Evolutionary conservation across 1,140 invertebrate genomes (phyloP).

Genomic region (Caenorhabditis latens): DNA sequence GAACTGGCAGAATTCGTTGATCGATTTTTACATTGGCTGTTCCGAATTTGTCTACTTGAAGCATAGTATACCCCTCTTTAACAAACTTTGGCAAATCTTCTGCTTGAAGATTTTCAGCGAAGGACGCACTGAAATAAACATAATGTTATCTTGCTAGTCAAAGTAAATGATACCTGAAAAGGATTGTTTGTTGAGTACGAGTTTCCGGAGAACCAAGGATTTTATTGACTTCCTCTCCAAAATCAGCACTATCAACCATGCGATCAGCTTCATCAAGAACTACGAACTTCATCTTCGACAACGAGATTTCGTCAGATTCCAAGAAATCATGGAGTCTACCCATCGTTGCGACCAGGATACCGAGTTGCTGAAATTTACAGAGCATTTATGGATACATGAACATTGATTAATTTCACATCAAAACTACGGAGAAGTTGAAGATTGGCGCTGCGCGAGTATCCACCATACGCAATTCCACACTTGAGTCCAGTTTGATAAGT

Average conservation of each 20-base stretch:
- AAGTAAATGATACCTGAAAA: not conserved
- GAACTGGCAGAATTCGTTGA: not conserved
- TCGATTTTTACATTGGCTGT: constrained; percentile 35
- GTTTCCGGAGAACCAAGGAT: not conserved
- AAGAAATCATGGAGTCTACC: not conserved
- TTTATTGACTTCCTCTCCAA: constrained; percentile 21
- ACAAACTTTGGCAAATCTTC: constrained; percentile 19
- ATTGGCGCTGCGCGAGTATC: constrained; percentile 24
- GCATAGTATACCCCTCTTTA: constrained; percentile 12
- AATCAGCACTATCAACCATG: constrained; percentile 2
- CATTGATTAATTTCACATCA: not conserved
- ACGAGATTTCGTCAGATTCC: not conserved
- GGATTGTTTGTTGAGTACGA: not conserved
- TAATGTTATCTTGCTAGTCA: not conserved
- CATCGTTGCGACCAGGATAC: not conserved
- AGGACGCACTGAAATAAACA: not conserved
- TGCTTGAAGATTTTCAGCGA: constrained; percentile 3
- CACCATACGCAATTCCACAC: constrained; percentile 6
- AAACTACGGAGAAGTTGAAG: constrained; percentile 3
- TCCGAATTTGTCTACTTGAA: constrained; percentile 31
- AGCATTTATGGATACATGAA: not conserved
- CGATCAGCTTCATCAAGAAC: constrained; percentile 11
- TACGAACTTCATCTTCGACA: not conserved
- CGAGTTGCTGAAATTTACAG: not conserved
- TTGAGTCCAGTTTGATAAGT: not conserved